phyloP scores from a whole-genome alignment of 2,113 vertebrate genomes.

The Lampris megalopsis region DNA sequence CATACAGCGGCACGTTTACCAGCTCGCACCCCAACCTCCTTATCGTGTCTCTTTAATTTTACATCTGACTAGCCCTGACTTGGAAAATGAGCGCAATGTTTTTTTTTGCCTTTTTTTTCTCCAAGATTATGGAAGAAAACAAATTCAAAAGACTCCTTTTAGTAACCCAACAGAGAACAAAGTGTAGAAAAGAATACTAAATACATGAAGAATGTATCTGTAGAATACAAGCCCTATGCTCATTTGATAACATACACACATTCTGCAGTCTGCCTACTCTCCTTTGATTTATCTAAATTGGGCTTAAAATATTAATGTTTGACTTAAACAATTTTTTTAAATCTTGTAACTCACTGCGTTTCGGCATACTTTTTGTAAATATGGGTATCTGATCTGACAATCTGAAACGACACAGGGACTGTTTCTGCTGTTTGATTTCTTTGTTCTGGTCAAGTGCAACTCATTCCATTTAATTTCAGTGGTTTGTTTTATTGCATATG shows the following conservation, averaged over 20 bases:
- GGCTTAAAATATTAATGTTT: not conserved
- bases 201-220: too few relatives aligned
- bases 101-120: not conserved
- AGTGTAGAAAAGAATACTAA: not conserved
- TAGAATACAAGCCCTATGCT: not conserved
- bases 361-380: not conserved
- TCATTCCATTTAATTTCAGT: slow-evolving; percentile 1
- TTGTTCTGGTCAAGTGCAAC: slow-evolving; percentile 2
- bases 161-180: not conserved
- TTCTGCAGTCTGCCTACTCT: not conserved
- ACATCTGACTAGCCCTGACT: not conserved
- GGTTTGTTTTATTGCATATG: slow-evolving; percentile 2
- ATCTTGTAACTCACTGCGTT: slow-evolving; percentile 9
- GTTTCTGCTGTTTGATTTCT: slow-evolving; percentile 37
- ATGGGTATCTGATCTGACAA: not conserved
- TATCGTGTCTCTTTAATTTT: not conserved
- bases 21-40: not conserved
- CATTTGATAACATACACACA: not conserved
- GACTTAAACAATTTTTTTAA: not conserved
- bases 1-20: not conserved
- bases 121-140: not conserved
- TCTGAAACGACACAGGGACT: slow-evolving; percentile 59
- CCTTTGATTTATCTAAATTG: slow-evolving; percentile 14
- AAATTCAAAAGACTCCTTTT: not conserved
- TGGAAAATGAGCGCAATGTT: not conserved